phyloP scores from a whole-genome alignment of 2,888 invertebrate genomes.

The Aplocera efformata region DNA sequence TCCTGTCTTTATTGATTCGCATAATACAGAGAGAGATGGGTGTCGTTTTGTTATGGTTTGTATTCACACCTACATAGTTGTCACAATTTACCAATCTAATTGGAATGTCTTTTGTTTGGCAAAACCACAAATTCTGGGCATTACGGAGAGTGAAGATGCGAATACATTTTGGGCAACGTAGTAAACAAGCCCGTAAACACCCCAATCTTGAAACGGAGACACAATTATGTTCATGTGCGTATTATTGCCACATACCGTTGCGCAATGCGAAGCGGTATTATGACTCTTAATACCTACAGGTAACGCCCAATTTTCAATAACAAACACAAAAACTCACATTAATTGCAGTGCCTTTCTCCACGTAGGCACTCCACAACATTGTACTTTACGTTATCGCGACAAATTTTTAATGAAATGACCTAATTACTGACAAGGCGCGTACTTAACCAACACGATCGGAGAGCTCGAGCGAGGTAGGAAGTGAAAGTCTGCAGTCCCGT shows the following conservation, averaged over 20 bases:
- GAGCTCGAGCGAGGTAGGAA: slow-evolving; percentile 36
- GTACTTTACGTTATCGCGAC: slow-evolving; percentile 10
- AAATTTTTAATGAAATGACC: slow-evolving; percentile 8
- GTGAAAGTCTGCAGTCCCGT: slow-evolving; percentile 54
- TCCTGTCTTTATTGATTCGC: too few species aligned
- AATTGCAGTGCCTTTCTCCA: slow-evolving; percentile 15
- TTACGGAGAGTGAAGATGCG: slow-evolving; percentile 1
- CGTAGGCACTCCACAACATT: slow-evolving; percentile 12
- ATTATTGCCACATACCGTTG: slow-evolving; percentile 25
- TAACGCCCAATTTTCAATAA: slow-evolving; percentile 13
- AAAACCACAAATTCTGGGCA: too few species aligned
- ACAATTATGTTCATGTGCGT: slow-evolving; percentile 24
- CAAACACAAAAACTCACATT: slow-evolving; percentile 8
- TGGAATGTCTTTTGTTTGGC: too few species aligned
- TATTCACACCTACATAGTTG: too few species aligned
- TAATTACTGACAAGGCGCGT: slow-evolving; percentile 14
- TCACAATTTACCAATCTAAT: too few species aligned
- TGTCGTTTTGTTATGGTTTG: too few species aligned
- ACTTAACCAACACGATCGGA: slow-evolving; percentile 7
- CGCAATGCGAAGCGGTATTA: slow-evolving; percentile 7
- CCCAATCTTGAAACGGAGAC: slow-evolving; percentile 28
- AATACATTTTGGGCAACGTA: slow-evolving; percentile 14
- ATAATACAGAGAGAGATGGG: too few species aligned
- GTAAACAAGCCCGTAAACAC: slow-evolving; percentile 26
- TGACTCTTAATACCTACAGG: slow-evolving; percentile 4